Evolutionary conservation across 2,888 invertebrate genomes (phyloP).

Genomic region (Nomada lathburiana): DNA sequence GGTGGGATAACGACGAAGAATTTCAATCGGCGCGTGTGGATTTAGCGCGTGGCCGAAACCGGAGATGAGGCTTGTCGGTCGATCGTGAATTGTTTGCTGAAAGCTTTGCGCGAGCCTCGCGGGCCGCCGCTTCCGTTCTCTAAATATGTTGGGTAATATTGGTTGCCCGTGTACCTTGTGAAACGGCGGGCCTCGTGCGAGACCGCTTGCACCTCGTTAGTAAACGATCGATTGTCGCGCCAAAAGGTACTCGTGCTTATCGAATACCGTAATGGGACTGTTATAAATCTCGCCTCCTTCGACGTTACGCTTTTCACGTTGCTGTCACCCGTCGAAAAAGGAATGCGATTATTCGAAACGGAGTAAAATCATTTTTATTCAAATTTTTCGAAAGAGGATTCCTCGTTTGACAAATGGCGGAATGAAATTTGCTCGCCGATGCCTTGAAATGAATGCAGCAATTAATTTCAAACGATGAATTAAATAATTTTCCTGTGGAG

Average conservation of each 20-base stretch:
- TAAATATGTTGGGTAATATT: conserved; percentile 62
- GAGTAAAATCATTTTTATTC: too few relatives aligned
- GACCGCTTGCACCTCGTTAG: conserved; percentile 53
- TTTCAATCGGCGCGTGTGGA: conserved; percentile 34
- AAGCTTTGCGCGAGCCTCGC: conserved; percentile 42
- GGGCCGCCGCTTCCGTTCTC: conserved; percentile 50
- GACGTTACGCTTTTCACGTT: neutral
- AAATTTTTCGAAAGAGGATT: too few relatives aligned
- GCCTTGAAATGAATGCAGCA: too few relatives aligned
- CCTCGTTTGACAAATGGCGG: too few relatives aligned
- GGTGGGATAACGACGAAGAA: conserved; percentile 30
- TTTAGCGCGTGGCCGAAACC: conserved; percentile 37
- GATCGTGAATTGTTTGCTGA: conserved; percentile 60
- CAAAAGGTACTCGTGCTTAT: conserved; percentile 15
- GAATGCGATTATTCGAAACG: neutral
- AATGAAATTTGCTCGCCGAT: too few relatives aligned
- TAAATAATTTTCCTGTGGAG: too few relatives aligned
- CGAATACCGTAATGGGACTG: conserved; percentile 6
- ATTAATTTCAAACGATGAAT: too few relatives aligned
- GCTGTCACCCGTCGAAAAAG: too few relatives aligned
- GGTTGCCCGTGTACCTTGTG: conserved; percentile 27
- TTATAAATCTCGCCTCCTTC: neutral
- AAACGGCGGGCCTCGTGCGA: conserved; percentile 40
- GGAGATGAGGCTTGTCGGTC: conserved; percentile 50
- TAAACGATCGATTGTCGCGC: conserved; percentile 47